phyloP scores from a whole-genome alignment of 2,888 invertebrate species.

The Eupithecia subfuscata region DNA sequence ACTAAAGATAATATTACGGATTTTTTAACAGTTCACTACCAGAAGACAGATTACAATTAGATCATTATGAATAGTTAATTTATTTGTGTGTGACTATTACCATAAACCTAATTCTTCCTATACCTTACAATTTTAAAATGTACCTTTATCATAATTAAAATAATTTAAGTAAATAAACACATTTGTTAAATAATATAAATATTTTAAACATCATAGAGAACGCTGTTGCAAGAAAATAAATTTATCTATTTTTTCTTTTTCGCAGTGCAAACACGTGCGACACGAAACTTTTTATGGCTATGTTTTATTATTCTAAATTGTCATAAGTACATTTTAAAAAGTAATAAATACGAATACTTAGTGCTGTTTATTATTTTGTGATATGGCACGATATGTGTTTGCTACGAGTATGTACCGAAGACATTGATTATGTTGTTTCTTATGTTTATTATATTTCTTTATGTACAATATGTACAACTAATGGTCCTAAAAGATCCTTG shows the following conservation, averaged over 20 bases:
- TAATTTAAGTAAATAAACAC: not conserved
- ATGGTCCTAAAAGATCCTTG: conserved; percentile 71
- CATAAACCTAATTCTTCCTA: not conserved
- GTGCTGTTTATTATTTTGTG: not conserved
- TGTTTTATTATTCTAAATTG: not conserved
- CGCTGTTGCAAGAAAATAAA: not conserved
- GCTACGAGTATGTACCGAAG: conserved; percentile 19
- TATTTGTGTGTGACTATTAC: not conserved
- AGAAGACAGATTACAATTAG: conserved; percentile 20
- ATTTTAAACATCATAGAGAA: not conserved
- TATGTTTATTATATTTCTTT: conserved; percentile 44
- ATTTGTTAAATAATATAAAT: too few relatives aligned
- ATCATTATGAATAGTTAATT: not conserved
- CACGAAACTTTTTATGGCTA: not conserved
- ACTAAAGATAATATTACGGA: conserved; percentile 25
- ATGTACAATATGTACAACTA: conserved; percentile 63
- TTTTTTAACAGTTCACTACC: conserved; percentile 22
- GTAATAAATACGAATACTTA: not conserved
- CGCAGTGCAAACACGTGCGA: not conserved
- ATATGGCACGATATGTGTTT: conserved; percentile 34
- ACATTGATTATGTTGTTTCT: conserved; percentile 37
- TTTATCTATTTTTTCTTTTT: not conserved
- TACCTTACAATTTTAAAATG: not conserved
- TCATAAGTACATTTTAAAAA: not conserved
- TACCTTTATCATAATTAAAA: not conserved